These are phyloP conservation scores for Geotrupes spiniger DNA, from an alignment of 2,888 invertebrate genomes.

Conservation along the genomic window DNA sequence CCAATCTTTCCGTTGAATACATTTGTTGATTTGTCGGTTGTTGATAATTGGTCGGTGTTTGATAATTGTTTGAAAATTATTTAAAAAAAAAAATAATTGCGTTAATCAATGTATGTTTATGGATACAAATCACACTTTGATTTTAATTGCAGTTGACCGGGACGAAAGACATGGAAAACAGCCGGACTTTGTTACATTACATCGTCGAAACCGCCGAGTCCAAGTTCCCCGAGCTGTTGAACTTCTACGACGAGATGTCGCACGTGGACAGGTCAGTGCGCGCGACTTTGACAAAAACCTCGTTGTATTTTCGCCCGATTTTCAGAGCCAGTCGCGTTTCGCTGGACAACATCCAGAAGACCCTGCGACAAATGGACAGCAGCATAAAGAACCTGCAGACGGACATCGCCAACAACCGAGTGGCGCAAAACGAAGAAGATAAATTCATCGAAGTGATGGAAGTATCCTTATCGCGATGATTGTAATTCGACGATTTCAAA, in stretches of 20 bases:
- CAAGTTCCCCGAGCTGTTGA: conserved; percentile 82
- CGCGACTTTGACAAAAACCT: background rate
- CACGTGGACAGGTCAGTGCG: conserved; percentile 72
- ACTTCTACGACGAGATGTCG: conserved; percentile 81
- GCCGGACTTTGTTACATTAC: conserved; percentile 89
- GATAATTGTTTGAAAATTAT: no score
- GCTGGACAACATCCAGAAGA: conserved; percentile 76
- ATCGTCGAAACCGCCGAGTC: conserved; percentile 83
- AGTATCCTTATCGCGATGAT: conserved; percentile 57
- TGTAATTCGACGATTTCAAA: background rate
- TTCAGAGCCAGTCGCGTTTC: conserved; percentile 80
- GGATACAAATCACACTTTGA: no score
- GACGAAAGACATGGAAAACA: conserved; percentile 92
- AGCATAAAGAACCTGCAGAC: conserved; percentile 86
- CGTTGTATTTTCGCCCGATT: no score
- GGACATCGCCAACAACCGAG: conserved; percentile 81
- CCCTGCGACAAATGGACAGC: conserved; percentile 80
- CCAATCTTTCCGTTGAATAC: no score
- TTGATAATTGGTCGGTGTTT: no score
- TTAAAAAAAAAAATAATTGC: no score
- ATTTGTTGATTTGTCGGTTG: no score
- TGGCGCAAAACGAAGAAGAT: conserved; percentile 79
- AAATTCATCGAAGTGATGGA: conserved; percentile 84
- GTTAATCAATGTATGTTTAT: background rate
- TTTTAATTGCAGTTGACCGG: conserved; percentile 64